Base-by-base conservation (phyloP, 2,113 vertebrate genomes). In the Cephalopholis sonnerati region DNA sequence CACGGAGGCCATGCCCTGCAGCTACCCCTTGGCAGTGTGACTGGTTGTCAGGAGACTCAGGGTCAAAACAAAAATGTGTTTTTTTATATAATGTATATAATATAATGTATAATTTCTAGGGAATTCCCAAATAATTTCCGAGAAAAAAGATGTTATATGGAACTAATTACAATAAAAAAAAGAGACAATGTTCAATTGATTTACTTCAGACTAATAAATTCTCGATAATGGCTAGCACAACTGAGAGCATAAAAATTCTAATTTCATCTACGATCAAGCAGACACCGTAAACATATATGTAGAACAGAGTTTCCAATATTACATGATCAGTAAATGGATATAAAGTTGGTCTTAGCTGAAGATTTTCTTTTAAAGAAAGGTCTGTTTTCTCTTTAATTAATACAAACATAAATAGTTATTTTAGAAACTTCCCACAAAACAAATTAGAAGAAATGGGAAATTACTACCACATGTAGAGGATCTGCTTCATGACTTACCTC, bases 401-500 rank as follows among this genome's bases (percentile, higher is more conserved):
- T 3, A 44, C 2, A 15, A 22, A 55, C 29, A 15, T 10, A 15
- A 41, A 29, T 41, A 3, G 1, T n/a, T 32, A 11, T 44, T 11
- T 53, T 3, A 2, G 18, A 55, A 70, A 41, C 4, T 10, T 44
- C 10, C 7, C 11, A 32, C 12, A 46, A 46, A 65, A 15, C 20
- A 0, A 3, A 32, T 29, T 7, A 0, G 2, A 51, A 39, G 1
- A 65, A 65, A 36, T 7, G 5, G 20, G 16, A 57, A 64, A 48
- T 51, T 11, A 44, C 10, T 1, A 6, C 6, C 9, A 7, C 41
- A 12, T 44, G 41, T 44, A 44, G 41, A 44, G 46, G 41, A 36
- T 12, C 18, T 62, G 5, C 2, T 12, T 16, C 46, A 24, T 22
- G 41, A 69, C 94, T 94, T 88, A 98, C 97, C 92, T 97, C 96